These are phyloP conservation scores for Oegoconia quadripuncta DNA, from an alignment of 2,888 invertebrate genomes.

Conservation along the genomic window DNA sequence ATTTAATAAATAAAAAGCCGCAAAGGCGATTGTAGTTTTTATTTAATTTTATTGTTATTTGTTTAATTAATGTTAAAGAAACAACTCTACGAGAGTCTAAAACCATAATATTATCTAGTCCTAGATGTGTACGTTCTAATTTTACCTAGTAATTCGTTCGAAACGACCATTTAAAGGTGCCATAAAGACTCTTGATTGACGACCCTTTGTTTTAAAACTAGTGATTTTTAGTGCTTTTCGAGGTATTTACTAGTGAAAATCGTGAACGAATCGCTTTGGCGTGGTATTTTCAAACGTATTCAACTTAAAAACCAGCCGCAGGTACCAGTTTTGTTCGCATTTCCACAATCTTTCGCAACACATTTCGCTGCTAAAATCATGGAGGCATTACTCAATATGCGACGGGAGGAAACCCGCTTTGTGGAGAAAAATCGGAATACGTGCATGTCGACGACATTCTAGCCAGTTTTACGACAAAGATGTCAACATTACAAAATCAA, in stretches of 20 bases:
- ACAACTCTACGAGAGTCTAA: constrained; percentile 42
- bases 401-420: constrained; percentile 30
- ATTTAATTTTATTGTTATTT: constrained; percentile 73
- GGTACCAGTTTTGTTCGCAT: constrained; percentile 5
- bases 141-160: constrained; percentile 47
- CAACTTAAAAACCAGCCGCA: not conserved
- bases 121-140: constrained; percentile 47
- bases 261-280: not conserved
- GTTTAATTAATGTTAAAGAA: constrained; percentile 57
- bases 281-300: not conserved
- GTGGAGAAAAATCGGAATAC: constrained; percentile 31
- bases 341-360: constrained; percentile 32
- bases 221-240: constrained; percentile 39
- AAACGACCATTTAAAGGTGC: constrained; percentile 61
- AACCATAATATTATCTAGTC: constrained; percentile 68
- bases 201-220: constrained; percentile 63
- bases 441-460: constrained; percentile 2
- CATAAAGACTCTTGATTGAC: constrained; percentile 64
- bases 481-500: constrained; percentile 58
- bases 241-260: constrained; percentile 25
- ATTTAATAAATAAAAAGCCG: constrained; percentile 66
- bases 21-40: constrained; percentile 58
- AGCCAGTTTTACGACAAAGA: constrained; percentile 26
- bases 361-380: constrained; percentile 29
- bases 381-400: constrained; percentile 41